Percentiles rank a stretch among this genome's conserved stretches.
Conservation (phyloP, 2,113 vertebrate species). For the Macrotus californicus region DNA sequence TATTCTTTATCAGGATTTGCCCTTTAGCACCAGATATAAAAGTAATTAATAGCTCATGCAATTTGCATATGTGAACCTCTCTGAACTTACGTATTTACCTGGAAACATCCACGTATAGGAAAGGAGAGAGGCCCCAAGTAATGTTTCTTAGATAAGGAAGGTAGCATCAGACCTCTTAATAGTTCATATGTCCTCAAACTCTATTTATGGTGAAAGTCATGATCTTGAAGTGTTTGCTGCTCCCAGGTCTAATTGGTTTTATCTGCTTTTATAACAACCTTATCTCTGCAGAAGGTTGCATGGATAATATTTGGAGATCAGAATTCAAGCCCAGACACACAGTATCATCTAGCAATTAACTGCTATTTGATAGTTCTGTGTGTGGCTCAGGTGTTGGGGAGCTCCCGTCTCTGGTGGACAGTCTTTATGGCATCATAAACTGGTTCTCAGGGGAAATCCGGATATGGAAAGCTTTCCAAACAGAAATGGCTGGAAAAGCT, state of each 20-base stretch:
- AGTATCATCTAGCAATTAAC: conserved; percentile 81
- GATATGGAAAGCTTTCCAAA: conserved; percentile 72
- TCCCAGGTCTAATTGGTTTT: conserved; percentile 77
- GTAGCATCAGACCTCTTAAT: conserved; percentile 38
- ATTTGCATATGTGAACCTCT: conserved; percentile 33
- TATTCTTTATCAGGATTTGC: conserved; percentile 33
- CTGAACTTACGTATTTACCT: conserved; percentile 26
- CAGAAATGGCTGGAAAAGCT: conserved; percentile 71
- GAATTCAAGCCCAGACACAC: conserved; percentile 76
- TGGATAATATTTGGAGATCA: conserved; percentile 80
- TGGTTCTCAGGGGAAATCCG: conserved; percentile 78
- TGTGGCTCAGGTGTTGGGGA: conserved; percentile 78
- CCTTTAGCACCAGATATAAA: neutral
- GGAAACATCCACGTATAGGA: conserved; percentile 19
- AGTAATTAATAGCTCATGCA: conserved; percentile 53
- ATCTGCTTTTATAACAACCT: conserved; percentile 76
- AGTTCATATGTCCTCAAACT: conserved; percentile 43
- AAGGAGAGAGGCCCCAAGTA: neutral
- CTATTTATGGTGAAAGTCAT: conserved; percentile 66
- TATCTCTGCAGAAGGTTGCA: conserved; percentile 74
- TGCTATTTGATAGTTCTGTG: conserved; percentile 81
- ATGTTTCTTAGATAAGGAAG: conserved; percentile 22
- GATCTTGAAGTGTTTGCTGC: conserved; percentile 61
- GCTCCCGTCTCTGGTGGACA: conserved; percentile 72
- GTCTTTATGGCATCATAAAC: conserved; percentile 82